Percentiles rank a stretch among this genome's conserved stretches.
These are phyloP conservation scores for Creontiades dilutus DNA, from an alignment of 2,888 invertebrate genomes.

Conservation along the genomic window DNA sequence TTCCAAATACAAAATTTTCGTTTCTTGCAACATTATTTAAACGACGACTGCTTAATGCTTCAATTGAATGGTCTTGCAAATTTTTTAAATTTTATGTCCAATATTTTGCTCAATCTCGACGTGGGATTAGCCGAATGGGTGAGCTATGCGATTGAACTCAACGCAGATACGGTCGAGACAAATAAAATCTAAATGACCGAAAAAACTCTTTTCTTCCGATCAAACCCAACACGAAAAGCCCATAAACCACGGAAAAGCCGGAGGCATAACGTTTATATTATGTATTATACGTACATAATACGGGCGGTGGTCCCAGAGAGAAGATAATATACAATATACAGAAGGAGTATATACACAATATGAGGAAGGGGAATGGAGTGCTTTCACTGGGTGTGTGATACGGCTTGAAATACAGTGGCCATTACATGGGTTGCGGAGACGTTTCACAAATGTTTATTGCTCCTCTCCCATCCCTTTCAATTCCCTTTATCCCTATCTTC, in stretches of 20 bases:
- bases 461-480: conserved; percentile 32
- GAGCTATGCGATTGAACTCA: too few relatives aligned
- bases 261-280: not conserved
- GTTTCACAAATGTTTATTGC: conserved; percentile 69
- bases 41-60: too few relatives aligned
- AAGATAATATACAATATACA: conserved; percentile 60
- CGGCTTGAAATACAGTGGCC: conserved; percentile 63
- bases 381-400: conserved; percentile 44
- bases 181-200: not conserved
- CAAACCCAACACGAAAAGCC: not conserved
- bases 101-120: too few relatives aligned
- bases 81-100: too few relatives aligned
- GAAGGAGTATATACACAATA: conserved; percentile 59
- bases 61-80: too few relatives aligned
- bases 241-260: not conserved
- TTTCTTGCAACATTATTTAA: too few relatives aligned
- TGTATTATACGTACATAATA: conserved; percentile 42
- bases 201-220: not conserved
- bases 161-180: too few relatives aligned
- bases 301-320: conserved; percentile 2
- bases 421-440: conserved; percentile 64
- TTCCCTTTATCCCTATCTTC: conserved; percentile 20
- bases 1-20: too few relatives aligned
- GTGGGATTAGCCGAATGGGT: too few relatives aligned
- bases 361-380: conserved; percentile 63